Evolutionary conservation across 23 tunicate species (phyloP), one percentile per base, ranked within the genome.

Genomic region (Ascidia mentula): DNA sequence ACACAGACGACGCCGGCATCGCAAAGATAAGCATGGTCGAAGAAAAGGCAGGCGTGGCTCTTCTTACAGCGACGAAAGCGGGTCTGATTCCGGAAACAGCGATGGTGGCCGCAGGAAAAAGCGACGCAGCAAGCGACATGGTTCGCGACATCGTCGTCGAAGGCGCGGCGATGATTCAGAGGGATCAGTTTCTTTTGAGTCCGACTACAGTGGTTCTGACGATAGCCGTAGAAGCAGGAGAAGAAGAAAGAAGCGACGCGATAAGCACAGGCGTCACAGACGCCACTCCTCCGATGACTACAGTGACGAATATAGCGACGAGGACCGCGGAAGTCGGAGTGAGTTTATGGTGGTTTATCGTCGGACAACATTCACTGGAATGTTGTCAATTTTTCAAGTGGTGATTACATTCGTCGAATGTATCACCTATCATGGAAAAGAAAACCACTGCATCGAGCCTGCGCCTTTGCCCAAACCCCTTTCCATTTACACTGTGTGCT

Each of bases 321-420:
- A 73, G 34, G 61, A 80, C 74, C 73, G 85, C 36, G 85, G 90
- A 61, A 87, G 90, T 73, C 60, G 84, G 77, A 36, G 86, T 82
- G 86, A 82, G 86, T n/a, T n/a, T n/a, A n/a, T 82, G 61, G 24
- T 53, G 1, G 24, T 9, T 53, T 53, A 5, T 9, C 65, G 65
- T 53, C 65, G 65, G 24, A 28, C 65, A 53, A 53, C 65, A 53
- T 53, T 53, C 65, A 3, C 24, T 53, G 65, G 65, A 53, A 53
- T 53, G 65, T 53, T 53, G 65, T 28, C 24, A n/a, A n/a, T n/a
- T n/a, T n/a, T n/a, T n/a, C 7, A 15, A 18, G 6, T 24, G 69
- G 30, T 37, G 75, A 36, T 77, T 72, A 82, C 79, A 82, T 82
- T 82, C 86, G 34, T 22, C 34, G 79, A 73, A 73, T 73, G 79